A percentile compares a stretch with the other conserved stretches of the same genome.
Evolutionary conservation across 2,888 invertebrate genomes (phyloP).

Genomic region (Unio pictorum): DNA sequence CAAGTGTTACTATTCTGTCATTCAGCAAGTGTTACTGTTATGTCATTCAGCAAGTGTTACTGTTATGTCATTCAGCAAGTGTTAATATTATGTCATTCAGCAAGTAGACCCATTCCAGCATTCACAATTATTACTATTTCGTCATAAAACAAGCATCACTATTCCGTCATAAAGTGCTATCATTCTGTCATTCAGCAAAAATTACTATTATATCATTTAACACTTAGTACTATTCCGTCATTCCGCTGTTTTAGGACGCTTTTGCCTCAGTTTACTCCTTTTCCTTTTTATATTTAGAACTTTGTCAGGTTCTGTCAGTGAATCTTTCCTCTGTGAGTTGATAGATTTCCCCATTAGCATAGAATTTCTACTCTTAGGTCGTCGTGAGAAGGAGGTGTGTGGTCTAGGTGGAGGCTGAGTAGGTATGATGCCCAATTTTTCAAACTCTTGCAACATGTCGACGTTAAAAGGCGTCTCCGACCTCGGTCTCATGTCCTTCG

Average conservation of each 20-base stretch:
- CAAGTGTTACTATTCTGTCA: no score
- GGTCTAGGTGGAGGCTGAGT: constrained; percentile 32
- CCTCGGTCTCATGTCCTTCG: constrained; percentile 46
- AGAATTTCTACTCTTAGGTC: constrained; percentile 50
- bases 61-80: no score
- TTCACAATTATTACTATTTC: no score
- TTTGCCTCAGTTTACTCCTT: not conserved
- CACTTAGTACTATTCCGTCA: constrained; percentile 1
- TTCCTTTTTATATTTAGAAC: constrained; percentile 16
- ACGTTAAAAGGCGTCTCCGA: constrained; percentile 32
- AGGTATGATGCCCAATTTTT: constrained; percentile 53
- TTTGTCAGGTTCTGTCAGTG: constrained; percentile 47
- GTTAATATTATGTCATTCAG: no score
- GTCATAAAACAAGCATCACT: no score
- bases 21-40: no score
- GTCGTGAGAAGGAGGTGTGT: constrained; percentile 25
- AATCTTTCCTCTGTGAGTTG: constrained; percentile 56
- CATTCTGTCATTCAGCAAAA: no score
- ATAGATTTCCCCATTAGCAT: constrained; percentile 55
- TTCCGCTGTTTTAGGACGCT: constrained; percentile 35
- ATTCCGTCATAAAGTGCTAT: no score
- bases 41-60: no score
- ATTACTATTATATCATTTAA: no score
- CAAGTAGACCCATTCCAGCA: no score
- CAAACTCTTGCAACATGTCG: constrained; percentile 46